Evolutionary conservation across 2,113 vertebrate species (phyloP).

Genomic region (Trochalopteron elliotii): DNA sequence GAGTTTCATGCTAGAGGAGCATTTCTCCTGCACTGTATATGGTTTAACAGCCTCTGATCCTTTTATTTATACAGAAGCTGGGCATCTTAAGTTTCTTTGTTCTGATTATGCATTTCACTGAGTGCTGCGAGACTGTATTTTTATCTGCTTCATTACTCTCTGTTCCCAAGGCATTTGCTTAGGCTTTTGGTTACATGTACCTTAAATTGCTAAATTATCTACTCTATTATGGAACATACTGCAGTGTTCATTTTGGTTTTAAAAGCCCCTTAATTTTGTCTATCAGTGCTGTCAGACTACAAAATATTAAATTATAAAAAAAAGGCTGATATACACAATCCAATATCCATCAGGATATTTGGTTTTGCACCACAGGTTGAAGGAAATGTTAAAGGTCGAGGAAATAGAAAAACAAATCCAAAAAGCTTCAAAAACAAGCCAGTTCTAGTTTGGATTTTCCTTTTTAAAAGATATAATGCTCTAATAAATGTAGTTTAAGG

Average conservation of each 20-base stretch:
- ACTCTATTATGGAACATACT: background rate
- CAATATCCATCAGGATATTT: slow-evolving; percentile 39
- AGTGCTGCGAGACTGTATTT: rapidly evolving
- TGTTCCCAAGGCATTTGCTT: background rate
- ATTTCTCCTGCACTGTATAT: rapidly evolving
- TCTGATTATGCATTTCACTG: background rate
- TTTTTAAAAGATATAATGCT: slow-evolving; percentile 36
- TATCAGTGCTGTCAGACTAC: slow-evolving; percentile 45
- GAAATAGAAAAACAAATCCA: slow-evolving; percentile 50
- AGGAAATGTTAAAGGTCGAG: slow-evolving; percentile 62
- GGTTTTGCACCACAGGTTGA: slow-evolving; percentile 68
- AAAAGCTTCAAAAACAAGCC: slow-evolving; percentile 63
- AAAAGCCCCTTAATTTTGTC: background rate
- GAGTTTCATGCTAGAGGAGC: background rate
- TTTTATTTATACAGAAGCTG: background rate
- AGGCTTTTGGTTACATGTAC: background rate
- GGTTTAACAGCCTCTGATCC: background rate
- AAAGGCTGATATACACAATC: slow-evolving; percentile 50
- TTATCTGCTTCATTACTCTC: background rate
- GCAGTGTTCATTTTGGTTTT: slow-evolving; percentile 4
- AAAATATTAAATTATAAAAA: slow-evolving; percentile 65
- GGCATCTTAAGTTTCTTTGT: background rate
- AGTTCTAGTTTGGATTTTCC: slow-evolving; percentile 32
- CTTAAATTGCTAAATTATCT: background rate
- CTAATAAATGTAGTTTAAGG: slow-evolving; percentile 32